phyloP scores from a whole-genome alignment of 2,888 invertebrate genomes.

The Diarsia brunnea region DNA sequence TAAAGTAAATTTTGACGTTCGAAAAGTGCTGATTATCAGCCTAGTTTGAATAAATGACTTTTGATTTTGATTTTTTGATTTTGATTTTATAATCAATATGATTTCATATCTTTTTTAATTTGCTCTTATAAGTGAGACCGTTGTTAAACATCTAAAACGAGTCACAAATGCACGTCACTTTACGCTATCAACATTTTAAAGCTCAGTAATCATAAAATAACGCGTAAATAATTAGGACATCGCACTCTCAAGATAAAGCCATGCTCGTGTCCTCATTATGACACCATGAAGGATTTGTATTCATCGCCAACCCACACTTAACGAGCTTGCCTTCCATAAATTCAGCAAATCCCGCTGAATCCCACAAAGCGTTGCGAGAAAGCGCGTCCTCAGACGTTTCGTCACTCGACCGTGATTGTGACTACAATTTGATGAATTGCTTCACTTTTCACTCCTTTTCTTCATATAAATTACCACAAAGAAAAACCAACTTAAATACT shows the following conservation, averaged over 20 bases:
- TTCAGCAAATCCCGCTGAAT: slow-evolving; percentile 78
- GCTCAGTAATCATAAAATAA: slow-evolving; percentile 44
- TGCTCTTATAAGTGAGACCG: background rate
- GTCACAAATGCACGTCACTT: background rate
- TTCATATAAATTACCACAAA: slow-evolving; percentile 40
- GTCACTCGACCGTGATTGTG: slow-evolving; percentile 83
- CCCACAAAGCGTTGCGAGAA: slow-evolving; percentile 72
- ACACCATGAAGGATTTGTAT: slow-evolving; percentile 70
- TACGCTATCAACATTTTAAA: slow-evolving; percentile 8
- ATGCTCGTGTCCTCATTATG: slow-evolving; percentile 54
- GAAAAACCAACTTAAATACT: slow-evolving; percentile 42
- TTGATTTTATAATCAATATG: no score
- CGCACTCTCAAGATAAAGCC: slow-evolving; percentile 45
- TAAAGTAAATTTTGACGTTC: no score
- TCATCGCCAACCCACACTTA: slow-evolving; percentile 73
- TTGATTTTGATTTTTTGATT: no score
- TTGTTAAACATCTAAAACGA: background rate
- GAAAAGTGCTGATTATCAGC: no score
- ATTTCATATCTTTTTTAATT: background rate
- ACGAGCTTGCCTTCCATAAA: slow-evolving; percentile 79
- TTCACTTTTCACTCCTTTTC: slow-evolving; percentile 76
- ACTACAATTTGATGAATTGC: slow-evolving; percentile 85
- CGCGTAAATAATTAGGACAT: slow-evolving; percentile 44
- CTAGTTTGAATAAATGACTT: no score
- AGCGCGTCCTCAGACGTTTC: slow-evolving; percentile 75